Evolutionary conservation across 2,888 invertebrate genomes (phyloP).

Genomic region (Morpho deidamia): DNA sequence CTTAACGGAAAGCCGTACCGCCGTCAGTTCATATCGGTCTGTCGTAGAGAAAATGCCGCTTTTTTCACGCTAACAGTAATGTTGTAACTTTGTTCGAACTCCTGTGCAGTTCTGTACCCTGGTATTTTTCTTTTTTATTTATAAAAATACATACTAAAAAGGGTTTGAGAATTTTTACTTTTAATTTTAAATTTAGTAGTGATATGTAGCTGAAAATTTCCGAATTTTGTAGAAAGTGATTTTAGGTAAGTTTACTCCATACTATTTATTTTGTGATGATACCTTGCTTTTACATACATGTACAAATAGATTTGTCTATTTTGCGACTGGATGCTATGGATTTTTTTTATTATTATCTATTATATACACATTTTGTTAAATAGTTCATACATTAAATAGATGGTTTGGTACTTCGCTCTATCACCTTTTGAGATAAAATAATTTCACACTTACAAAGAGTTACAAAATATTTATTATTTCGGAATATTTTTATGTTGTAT

Average conservation of each 20-base stretch:
- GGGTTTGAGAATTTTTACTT: too few species aligned
- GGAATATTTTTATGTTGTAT: too few species aligned
- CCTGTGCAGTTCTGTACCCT: conserved; percentile 14
- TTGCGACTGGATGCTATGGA: too few species aligned
- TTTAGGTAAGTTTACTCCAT: not conserved
- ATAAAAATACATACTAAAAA: not conserved
- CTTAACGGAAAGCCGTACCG: conserved; percentile 48
- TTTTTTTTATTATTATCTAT: too few species aligned
- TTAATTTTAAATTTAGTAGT: not conserved
- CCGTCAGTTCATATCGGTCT: conserved; percentile 29
- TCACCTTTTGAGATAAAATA: too few species aligned
- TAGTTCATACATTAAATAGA: too few species aligned
- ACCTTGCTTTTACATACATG: not conserved
- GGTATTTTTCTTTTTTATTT: conserved; percentile 10
- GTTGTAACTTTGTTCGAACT: conserved; percentile 10
- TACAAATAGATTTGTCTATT: too few species aligned
- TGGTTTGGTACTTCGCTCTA: too few species aligned
- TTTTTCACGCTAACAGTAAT: conserved; percentile 13
- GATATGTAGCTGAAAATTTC: not conserved
- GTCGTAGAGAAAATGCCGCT: conserved; percentile 24
- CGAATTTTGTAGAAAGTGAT: not conserved
- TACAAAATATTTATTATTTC: too few species aligned
- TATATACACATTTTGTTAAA: too few species aligned
- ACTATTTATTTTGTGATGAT: not conserved
- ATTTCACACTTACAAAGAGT: too few species aligned